Evolutionary conservation across 2,888 invertebrate species (phyloP).

Genomic region (Hypomecis punctinalis): DNA sequence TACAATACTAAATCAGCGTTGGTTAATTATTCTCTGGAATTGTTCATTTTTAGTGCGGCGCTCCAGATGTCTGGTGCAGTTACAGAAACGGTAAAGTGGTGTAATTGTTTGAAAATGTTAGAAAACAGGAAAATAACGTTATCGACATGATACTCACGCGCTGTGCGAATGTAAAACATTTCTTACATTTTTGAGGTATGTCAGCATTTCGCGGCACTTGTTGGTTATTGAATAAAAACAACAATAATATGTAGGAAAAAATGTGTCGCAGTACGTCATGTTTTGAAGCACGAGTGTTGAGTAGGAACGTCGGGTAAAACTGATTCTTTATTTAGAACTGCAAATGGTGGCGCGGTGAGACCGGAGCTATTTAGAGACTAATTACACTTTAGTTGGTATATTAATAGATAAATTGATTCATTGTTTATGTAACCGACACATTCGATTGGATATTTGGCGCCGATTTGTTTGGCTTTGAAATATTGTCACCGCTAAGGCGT

Average conservation of each 20-base stretch:
- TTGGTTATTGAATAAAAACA: constrained; percentile 24
- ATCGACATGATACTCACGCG: constrained; percentile 34
- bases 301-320: constrained; percentile 56
- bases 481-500: not conserved
- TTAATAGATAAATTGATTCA: constrained; percentile 54
- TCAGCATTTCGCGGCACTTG: constrained; percentile 54
- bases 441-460: constrained; percentile 24
- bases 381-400: constrained; percentile 50
- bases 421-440: constrained; percentile 14
- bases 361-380: constrained; percentile 56
- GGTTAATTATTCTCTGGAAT: constrained; percentile 36
- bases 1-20: constrained; percentile 34
- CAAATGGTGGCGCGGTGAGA: constrained; percentile 49
- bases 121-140: constrained; percentile 23
- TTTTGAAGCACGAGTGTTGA: constrained; percentile 51
- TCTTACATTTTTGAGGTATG: constrained; percentile 68
- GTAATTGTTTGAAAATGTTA: constrained; percentile 24
- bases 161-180: constrained; percentile 18
- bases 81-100: constrained; percentile 28
- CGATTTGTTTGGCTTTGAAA: constrained; percentile 13
- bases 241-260: constrained; percentile 39
- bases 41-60: constrained; percentile 25
- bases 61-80: constrained; percentile 31
- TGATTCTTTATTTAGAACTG: constrained; percentile 68
- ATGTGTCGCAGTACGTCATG: constrained; percentile 40